Conservation (phyloP, 2,888 invertebrate species). For the Calameuta filiformis region DNA sequence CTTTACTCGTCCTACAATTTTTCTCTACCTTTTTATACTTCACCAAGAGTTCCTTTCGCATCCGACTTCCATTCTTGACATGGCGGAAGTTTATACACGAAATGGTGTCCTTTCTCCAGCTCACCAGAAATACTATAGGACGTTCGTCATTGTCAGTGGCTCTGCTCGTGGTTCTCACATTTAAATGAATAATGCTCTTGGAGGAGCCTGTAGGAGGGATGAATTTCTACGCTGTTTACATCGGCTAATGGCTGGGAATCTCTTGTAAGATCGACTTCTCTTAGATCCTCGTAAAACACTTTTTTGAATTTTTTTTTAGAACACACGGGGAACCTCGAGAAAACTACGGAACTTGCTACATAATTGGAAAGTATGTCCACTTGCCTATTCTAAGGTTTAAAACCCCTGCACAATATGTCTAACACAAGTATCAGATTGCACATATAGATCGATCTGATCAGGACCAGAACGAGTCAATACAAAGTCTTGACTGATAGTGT, state of each 20-base stretch:
- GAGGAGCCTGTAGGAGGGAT: neutral
- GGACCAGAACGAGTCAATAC: neutral
- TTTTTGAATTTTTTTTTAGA: neutral
- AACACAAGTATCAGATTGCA: no score
- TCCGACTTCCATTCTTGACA: neutral
- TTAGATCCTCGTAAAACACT: neutral
- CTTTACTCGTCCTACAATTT: neutral
- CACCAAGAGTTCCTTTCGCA: neutral
- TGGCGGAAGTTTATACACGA: neutral
- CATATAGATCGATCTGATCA: neutral
- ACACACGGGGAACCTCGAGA: neutral
- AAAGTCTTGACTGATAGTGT: neutral
- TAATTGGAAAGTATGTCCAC: neutral
- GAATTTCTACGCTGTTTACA: neutral
- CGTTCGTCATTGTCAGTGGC: neutral
- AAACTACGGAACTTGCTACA: neutral
- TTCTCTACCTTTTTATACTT: neutral
- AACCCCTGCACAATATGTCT: no score
- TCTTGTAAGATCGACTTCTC: neutral
- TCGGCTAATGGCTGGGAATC: constrained; percentile 1
- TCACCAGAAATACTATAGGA: neutral
- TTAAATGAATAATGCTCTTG: neutral
- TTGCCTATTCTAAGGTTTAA: neutral
- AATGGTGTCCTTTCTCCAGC: neutral
- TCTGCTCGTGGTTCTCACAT: neutral